A percentile compares a stretch with the other conserved stretches of the same genome.
phyloP scores from a whole-genome alignment of 2,888 invertebrate species.

The Chrysolina americana region DNA sequence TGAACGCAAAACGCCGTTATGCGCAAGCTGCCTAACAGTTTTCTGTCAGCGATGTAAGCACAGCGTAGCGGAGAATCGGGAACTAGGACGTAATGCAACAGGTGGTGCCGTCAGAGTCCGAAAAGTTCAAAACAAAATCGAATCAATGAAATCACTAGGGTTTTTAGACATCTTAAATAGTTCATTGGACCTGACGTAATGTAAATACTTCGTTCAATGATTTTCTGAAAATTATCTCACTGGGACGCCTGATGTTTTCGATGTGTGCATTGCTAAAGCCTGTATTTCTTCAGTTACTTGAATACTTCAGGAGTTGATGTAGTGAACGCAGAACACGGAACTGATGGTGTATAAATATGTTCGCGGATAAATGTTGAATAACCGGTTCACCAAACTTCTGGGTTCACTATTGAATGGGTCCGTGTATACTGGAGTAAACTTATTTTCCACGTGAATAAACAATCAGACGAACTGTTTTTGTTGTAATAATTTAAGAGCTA shows the following conservation, averaged over 20 bases:
- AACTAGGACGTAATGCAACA: too few relatives aligned
- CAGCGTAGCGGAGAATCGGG: too few relatives aligned
- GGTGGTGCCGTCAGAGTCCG: too few relatives aligned
- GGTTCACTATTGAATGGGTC: neutral
- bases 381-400: neutral
- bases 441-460: neutral
- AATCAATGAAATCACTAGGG: too few relatives aligned
- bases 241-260: neutral
- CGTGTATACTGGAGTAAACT: neutral
- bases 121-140: too few relatives aligned
- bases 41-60: too few relatives aligned
- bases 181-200: neutral
- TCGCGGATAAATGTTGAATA: constrained; percentile 1
- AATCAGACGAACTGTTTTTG: neutral
- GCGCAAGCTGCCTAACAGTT: too few relatives aligned
- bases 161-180: too few relatives aligned
- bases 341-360: constrained; percentile 10
- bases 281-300: neutral
- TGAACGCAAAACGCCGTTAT: too few relatives aligned
- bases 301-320: neutral
- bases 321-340: constrained; percentile 9
- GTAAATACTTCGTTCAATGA: neutral
- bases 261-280: neutral
- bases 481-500: neutral
- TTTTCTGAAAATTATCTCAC: neutral